Base-by-base conservation (phyloP, 2,888 invertebrate species). In the Drosophila mettleri region DNA sequence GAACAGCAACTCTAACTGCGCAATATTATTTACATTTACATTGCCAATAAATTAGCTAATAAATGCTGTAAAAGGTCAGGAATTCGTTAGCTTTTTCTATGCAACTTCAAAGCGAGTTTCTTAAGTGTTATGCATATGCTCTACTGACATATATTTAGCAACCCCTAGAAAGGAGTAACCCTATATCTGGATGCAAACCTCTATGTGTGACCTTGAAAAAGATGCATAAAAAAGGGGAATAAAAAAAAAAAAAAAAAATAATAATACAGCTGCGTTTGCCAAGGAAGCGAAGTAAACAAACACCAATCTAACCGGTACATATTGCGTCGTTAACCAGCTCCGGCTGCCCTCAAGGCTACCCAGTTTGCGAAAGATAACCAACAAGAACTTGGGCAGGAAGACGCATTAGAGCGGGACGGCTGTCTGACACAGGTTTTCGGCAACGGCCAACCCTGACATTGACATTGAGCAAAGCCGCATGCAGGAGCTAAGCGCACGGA, bases 271-370 rank as follows among this genome's bases (percentile, higher is more conserved):
- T 49, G 31, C 41, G 29, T 8, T 12, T 2, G 3, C 38, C 0
- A 41, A 57, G 59, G 67, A 62, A 60, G 43, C 39, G 45, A 5
- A 41, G 22, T 38, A 46, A 48, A 33, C 51, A 65, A 80, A 69
- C 60, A 67, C 24, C 43, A 49, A 64, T 46, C 61, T 29, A 82
- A 85, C 81, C 86, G 81, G 81, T 82, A 85, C 53, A 29, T 80
- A 80, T 80, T 80, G 66, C 81, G 81, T 69, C 54, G 65, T 55
- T 45, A 22, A 53, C 9, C n/a, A 59, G 12, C 24, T 38, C 22
- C 10, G 48, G 24, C n/a, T 43, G 22, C 16, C 45, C 45, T 74
- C 76, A 76, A 76, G 76, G 76, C 74, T 76, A 76, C 74, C 76
- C 77, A 77, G 58, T 76, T 66, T 38, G 59, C 48, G 36, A 55